phyloP scores from a whole-genome alignment of 1,140 invertebrate genomes.

The Cepaea nemoralis region DNA sequence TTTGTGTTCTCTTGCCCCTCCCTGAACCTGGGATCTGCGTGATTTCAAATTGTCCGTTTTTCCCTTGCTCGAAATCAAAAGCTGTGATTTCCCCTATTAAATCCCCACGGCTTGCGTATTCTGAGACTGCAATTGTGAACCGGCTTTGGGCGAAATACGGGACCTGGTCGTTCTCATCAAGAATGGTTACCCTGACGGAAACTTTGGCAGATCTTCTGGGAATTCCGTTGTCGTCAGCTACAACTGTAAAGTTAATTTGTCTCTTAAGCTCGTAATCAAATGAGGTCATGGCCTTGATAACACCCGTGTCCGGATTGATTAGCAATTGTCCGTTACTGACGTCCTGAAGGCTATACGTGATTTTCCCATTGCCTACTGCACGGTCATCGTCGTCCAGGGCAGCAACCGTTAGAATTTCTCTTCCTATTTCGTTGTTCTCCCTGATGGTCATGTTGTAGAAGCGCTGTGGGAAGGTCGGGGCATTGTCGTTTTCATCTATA shows the following conservation, averaged over 20 bases:
- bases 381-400: constrained; percentile 87
- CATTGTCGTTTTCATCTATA: constrained; percentile 91
- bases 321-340: constrained; percentile 35
- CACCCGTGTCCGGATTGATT: constrained; percentile 40
- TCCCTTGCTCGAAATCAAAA: constrained; percentile 42
- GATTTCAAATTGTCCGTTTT: constrained; percentile 46
- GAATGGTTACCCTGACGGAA: constrained; percentile 46
- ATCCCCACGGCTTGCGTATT: constrained; percentile 42
- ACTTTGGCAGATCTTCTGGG: constrained; percentile 41
- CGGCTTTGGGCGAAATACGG: constrained; percentile 45
- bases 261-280: constrained; percentile 52
- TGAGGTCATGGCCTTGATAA: constrained; percentile 43
- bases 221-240: constrained; percentile 53
- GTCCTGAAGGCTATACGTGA: constrained; percentile 50
- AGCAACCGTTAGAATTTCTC: constrained; percentile 75
- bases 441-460: constrained; percentile 46
- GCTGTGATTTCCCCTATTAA: constrained; percentile 43
- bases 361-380: constrained; percentile 72
- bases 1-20: neutral
- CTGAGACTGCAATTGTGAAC: constrained; percentile 49
- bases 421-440: constrained; percentile 59
- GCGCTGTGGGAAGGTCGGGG: constrained; percentile 79
- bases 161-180: constrained; percentile 57
- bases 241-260: constrained; percentile 50
- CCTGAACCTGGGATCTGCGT: constrained; percentile 21